Conservation (phyloP, 2,888 invertebrate genomes). For the Hoplodrina blanda region DNA sequence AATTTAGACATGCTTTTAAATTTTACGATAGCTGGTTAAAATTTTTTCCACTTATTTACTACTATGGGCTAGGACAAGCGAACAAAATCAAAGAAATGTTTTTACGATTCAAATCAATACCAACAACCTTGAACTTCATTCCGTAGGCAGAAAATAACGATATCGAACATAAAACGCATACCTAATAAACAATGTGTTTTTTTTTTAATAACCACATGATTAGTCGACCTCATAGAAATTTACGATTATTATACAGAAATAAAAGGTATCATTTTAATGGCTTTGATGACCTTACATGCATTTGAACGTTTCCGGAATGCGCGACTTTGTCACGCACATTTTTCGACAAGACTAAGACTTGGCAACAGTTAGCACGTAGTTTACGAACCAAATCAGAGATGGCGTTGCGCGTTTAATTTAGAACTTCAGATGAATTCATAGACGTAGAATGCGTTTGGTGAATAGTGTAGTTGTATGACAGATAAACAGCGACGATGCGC, state of each 20-base stretch:
- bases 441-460: conserved; percentile 78
- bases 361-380: conserved; percentile 23
- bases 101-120: conserved; percentile 32
- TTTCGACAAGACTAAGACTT: conserved; percentile 30
- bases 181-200: conserved; percentile 41
- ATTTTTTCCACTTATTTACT: conserved; percentile 25
- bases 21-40: conserved; percentile 33
- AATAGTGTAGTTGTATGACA: conserved; percentile 76
- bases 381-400: conserved; percentile 49
- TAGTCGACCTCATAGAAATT: conserved; percentile 54
- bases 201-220: conserved; percentile 37
- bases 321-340: conserved; percentile 75
- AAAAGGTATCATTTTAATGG: conserved; percentile 71
- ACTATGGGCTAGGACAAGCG: conserved; percentile 16
- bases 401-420: conserved; percentile 53
- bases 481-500: conserved; percentile 75
- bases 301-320: conserved; percentile 81
- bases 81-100: conserved; percentile 29
- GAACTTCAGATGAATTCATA: conserved; percentile 11
- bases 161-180: conserved; percentile 31
- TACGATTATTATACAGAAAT: conserved; percentile 59
- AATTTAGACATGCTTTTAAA: conserved; percentile 46
- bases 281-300: conserved; percentile 83
- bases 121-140: conserved; percentile 49
- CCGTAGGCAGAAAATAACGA: conserved; percentile 39